phyloP scores from a whole-genome alignment of 1,140 invertebrate genomes.

The Periplaneta americana region DNA sequence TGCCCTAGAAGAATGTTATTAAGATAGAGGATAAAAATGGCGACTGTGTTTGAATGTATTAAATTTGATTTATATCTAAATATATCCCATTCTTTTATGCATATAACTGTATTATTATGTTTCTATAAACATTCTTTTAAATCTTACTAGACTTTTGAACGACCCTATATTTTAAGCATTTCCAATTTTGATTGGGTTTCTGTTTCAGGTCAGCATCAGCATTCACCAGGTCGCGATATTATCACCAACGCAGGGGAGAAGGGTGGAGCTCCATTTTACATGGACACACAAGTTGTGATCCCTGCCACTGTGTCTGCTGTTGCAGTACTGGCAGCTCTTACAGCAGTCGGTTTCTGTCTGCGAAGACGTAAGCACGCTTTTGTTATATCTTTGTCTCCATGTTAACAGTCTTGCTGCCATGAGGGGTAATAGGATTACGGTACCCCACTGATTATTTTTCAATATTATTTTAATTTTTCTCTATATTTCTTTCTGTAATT shows the following conservation, averaged over 20 bases:
- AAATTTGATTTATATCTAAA: too few species aligned
- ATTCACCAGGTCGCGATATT: not conserved
- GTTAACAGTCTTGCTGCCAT: too few species aligned
- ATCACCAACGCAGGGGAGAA: not conserved
- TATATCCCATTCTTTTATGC: too few species aligned
- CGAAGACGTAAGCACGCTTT: conserved; percentile 43
- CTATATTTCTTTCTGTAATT: not conserved
- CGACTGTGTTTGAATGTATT: too few species aligned
- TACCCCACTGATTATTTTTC: not conserved
- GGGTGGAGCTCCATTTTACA: conserved; percentile 34
- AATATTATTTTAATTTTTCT: not conserved
- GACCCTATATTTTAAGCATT: too few species aligned
- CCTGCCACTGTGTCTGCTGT: conserved; percentile 43
- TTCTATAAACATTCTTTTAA: too few species aligned
- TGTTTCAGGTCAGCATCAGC: not conserved
- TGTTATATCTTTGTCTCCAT: too few species aligned
- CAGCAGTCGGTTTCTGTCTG: conserved; percentile 46
- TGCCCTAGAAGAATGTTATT: too few species aligned
- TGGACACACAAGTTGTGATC: conserved; percentile 43
- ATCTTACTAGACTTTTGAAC: too few species aligned
- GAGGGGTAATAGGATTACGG: not conserved
- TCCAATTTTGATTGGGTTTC: too few species aligned
- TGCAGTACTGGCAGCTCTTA: conserved; percentile 41
- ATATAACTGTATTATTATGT: too few species aligned
- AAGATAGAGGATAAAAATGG: too few species aligned